Conservation (phyloP, 2,797 vertebrate species). For the Onychomys arenicola region DNA sequence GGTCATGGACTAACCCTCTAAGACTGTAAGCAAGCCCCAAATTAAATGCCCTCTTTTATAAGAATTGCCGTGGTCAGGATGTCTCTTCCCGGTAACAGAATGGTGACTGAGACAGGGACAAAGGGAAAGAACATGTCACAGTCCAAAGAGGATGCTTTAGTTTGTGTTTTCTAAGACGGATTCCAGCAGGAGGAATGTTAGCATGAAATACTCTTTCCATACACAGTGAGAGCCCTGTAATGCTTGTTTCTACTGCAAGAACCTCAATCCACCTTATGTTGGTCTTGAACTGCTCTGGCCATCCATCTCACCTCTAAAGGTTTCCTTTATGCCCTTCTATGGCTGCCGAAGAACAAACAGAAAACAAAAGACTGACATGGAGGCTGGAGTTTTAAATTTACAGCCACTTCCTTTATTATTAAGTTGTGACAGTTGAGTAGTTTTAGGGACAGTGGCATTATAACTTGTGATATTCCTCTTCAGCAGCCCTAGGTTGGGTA, state of each 20-base stretch:
- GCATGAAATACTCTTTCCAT: slow-evolving; percentile 52
- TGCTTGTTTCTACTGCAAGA: slow-evolving; percentile 45
- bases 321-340: slow-evolving; percentile 27
- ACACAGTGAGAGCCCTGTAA: background rate
- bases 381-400: slow-evolving; percentile 35
- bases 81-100: background rate
- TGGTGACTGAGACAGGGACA: background rate
- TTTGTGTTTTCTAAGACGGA: slow-evolving; percentile 64
- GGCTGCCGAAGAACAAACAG: slow-evolving; percentile 14
- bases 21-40: background rate
- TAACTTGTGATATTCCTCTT: slow-evolving; percentile 37
- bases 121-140: slow-evolving; percentile 62
- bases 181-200: slow-evolving; percentile 59
- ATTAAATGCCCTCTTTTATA: background rate
- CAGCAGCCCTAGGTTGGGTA: background rate
- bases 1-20: background rate
- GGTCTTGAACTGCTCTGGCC: slow-evolving; percentile 57
- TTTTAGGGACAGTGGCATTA: slow-evolving; percentile 27
- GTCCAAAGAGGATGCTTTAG: slow-evolving; percentile 33
- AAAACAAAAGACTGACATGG: background rate
- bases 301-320: background rate
- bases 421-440: background rate
- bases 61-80: background rate
- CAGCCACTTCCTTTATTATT: slow-evolving; percentile 20
- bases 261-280: slow-evolving; percentile 21